Conservation (phyloP, 1,140 invertebrate genomes). For the Catajapyx aquilonaris region DNA sequence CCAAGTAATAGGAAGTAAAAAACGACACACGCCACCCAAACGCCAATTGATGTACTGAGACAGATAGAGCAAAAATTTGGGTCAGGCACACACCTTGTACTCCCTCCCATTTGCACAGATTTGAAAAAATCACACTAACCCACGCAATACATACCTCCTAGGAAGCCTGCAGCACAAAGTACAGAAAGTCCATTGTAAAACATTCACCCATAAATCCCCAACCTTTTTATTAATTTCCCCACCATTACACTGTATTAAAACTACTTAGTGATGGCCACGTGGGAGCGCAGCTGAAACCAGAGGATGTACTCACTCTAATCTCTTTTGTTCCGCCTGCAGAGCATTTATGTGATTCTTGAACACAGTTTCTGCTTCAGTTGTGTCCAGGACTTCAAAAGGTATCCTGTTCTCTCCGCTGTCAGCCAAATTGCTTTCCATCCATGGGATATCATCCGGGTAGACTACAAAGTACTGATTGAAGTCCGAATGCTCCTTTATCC, state of each 20-base stretch:
- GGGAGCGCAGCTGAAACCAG: no score
- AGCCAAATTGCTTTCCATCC: conserved; percentile 54
- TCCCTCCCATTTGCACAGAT: no score
- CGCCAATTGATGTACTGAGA: no score
- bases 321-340: conserved; percentile 71
- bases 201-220: no score
- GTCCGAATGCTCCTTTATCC: conserved; percentile 65
- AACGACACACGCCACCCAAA: no score
- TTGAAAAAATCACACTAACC: no score
- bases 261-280: background rate
- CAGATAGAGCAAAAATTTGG: no score
- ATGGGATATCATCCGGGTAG: conserved; percentile 49
- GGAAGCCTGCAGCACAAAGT: conserved; percentile 13
- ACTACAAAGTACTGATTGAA: conserved; percentile 81
- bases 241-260: conserved; percentile 1
- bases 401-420: conserved; percentile 48
- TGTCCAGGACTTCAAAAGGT: conserved; percentile 76
- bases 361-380: conserved; percentile 70
- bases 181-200: no score
- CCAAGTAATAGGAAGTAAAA: no score
- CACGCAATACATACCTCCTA: conserved; percentile 11
- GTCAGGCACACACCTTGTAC: no score
- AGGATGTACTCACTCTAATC: conserved; percentile 78
- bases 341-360: conserved; percentile 80
- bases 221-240: background rate